These are phyloP conservation scores for Petrocephalus microphthalmus DNA, from an alignment of 2,113 vertebrate species.

Conservation along the genomic window DNA sequence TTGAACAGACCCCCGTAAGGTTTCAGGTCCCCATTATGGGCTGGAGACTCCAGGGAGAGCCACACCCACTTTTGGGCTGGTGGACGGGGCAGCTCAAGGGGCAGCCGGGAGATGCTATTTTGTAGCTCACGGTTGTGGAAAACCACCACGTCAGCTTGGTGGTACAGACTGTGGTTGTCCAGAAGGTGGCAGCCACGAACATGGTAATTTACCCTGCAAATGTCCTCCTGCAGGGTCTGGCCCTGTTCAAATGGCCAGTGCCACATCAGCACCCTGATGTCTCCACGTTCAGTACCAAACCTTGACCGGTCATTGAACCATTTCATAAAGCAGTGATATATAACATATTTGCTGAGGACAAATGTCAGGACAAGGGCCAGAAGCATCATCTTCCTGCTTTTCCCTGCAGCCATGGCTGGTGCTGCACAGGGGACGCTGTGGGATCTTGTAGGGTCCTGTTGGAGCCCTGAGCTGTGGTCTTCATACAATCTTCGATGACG, in stretches of 20 bases:
- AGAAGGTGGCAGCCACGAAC: conserved; percentile 62
- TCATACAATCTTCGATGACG: background rate
- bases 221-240: conserved; percentile 38
- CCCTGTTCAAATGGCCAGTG: conserved; percentile 67
- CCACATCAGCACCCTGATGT: conserved; percentile 70
- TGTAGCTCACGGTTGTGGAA: conserved; percentile 72
- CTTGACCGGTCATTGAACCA: background rate
- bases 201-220: conserved; percentile 51
- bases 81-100: too few relatives aligned
- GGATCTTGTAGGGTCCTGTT: background rate
- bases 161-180: conserved; percentile 43
- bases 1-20: conserved; percentile 68
- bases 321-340: background rate
- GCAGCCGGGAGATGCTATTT: accelerated
- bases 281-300: background rate
- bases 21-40: too few relatives aligned
- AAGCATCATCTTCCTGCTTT: background rate
- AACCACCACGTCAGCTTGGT: conserved; percentile 61
- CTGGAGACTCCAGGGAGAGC: conserved; percentile 81
- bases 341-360: too few relatives aligned
- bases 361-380: background rate
- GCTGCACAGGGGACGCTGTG: background rate
- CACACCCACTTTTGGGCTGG: too few relatives aligned
- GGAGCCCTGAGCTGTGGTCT: background rate
- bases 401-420: background rate